These are phyloP conservation scores for Busseola fusca DNA, from an alignment of 2,888 invertebrate species.

Conservation along the genomic window DNA sequence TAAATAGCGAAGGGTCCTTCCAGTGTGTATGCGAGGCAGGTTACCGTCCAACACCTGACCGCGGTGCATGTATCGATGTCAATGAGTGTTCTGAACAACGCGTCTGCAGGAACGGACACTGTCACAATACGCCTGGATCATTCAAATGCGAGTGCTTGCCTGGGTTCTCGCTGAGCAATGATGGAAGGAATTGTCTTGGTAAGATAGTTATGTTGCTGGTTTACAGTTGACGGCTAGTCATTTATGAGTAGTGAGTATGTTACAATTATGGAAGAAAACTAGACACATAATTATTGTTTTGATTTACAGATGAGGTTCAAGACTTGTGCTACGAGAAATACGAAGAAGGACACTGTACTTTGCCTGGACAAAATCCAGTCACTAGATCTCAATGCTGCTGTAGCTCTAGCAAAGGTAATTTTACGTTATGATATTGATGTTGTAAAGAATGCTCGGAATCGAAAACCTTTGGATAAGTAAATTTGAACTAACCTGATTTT, in stretches of 20 bases:
- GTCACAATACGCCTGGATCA: conserved; percentile 94
- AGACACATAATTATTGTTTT: conserved; percentile 7
- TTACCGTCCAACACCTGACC: conserved; percentile 90
- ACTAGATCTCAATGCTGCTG: conserved; percentile 96
- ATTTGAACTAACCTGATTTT: neutral
- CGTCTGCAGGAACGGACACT: conserved; percentile 93
- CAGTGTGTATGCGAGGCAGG: conserved; percentile 95
- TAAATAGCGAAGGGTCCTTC: conserved; percentile 95
- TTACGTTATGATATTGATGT: neutral
- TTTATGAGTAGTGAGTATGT: neutral
- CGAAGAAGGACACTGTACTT: conserved; percentile 93
- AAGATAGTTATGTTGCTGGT: conserved; percentile 36
- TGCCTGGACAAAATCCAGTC: conserved; percentile 93
- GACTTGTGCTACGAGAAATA: conserved; percentile 95
- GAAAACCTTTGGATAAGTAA: neutral
- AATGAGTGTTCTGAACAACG: conserved; percentile 92
- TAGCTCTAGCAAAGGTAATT: conserved; percentile 88
- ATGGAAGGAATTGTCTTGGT: conserved; percentile 94
- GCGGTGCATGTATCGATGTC: conserved; percentile 84
- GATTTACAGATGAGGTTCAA: conserved; percentile 91
- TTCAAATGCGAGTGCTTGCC: conserved; percentile 94
- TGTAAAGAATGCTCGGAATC: neutral
- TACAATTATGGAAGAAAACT: neutral
- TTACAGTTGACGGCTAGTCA: neutral
- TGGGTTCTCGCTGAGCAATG: conserved; percentile 94